Percentiles rank a stretch among this genome's conserved stretches.
These are phyloP conservation scores for Drosophila dunni DNA, from an alignment of 1,140 invertebrate species.

Conservation along the genomic window DNA sequence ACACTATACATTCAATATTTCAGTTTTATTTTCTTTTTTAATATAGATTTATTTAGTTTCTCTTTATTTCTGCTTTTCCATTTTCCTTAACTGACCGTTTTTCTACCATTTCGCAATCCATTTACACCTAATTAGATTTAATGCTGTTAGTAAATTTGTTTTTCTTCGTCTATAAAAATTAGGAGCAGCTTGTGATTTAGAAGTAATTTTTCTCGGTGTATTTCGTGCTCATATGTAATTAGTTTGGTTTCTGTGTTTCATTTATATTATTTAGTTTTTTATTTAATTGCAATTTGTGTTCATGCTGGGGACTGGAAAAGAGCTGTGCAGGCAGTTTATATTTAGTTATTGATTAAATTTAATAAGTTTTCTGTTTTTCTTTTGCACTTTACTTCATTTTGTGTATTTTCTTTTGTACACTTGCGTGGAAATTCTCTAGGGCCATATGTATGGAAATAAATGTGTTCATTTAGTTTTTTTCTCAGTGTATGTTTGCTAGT, in stretches of 20 bases:
- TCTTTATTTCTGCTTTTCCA: constrained; percentile 34
- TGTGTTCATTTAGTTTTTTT: constrained; percentile 55
- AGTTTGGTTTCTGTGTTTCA: constrained; percentile 37
- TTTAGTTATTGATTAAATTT: constrained; percentile 43
- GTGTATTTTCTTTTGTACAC: constrained; percentile 48
- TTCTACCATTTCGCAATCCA: constrained; percentile 33
- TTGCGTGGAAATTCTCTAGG: constrained; percentile 67
- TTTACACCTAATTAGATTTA: constrained; percentile 50
- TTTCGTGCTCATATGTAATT: constrained; percentile 39
- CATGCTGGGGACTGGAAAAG: constrained; percentile 45
- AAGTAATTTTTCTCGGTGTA: constrained; percentile 44
- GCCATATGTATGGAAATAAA: constrained; percentile 41
- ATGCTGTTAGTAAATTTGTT: constrained; percentile 48
- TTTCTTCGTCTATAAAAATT: constrained; percentile 46
- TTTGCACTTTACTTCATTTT: constrained; percentile 69
- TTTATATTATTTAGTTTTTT: constrained; percentile 17
- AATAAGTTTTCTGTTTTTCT: constrained; percentile 4
- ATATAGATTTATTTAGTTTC: constrained; percentile 42
- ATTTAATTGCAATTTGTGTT: constrained; percentile 54
- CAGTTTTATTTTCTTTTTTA: constrained; percentile 24
- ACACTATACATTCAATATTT: constrained; percentile 81
- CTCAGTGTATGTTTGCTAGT: constrained; percentile 52
- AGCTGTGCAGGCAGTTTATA: constrained; percentile 55
- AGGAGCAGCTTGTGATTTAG: constrained; percentile 44
- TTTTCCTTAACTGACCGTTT: constrained; percentile 20